Evolutionary conservation across 2,888 invertebrate genomes (phyloP).

Genomic region (Odiellus spinosus): DNA sequence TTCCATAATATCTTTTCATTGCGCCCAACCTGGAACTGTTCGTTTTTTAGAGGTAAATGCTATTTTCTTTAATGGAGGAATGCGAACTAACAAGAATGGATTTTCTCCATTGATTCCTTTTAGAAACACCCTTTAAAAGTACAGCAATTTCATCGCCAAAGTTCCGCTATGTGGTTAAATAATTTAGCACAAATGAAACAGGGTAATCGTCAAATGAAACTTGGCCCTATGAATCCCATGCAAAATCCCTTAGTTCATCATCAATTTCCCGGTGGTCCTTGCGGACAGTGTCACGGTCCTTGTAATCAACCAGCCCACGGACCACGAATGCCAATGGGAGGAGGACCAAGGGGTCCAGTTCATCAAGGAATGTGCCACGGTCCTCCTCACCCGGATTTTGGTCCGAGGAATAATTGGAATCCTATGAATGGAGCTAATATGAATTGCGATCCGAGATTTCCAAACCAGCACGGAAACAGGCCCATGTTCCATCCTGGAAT

Average conservation of each 20-base stretch:
- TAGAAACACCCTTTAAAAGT: conserved; percentile 81
- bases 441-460: conserved; percentile 5
- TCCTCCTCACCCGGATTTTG: too few relatives aligned
- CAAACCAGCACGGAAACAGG: neutral
- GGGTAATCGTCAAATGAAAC: conserved; percentile 12
- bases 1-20: conserved; percentile 85
- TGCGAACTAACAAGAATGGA: too few relatives aligned
- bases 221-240: conserved; percentile 9
- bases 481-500: conserved; percentile 12
- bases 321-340: neutral
- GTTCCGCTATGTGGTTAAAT: conserved; percentile 62
- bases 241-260: conserved; percentile 11
- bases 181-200: conserved; percentile 47
- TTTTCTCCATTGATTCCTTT: too few relatives aligned
- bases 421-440: conserved; percentile 2
- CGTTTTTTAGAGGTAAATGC: conserved; percentile 66
- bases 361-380: conserved; percentile 9
- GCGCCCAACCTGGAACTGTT: conserved; percentile 86
- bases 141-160: conserved; percentile 68
- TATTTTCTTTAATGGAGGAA: neutral
- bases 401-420: neutral
- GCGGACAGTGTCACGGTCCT: conserved; percentile 11
- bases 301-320: conserved; percentile 1
- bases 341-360: conserved; percentile 6
- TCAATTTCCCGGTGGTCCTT: conserved; percentile 11